Evolutionary conservation across 2,797 vertebrate genomes (phyloP).

Genomic region (Kryptolebias ocellatus): DNA sequence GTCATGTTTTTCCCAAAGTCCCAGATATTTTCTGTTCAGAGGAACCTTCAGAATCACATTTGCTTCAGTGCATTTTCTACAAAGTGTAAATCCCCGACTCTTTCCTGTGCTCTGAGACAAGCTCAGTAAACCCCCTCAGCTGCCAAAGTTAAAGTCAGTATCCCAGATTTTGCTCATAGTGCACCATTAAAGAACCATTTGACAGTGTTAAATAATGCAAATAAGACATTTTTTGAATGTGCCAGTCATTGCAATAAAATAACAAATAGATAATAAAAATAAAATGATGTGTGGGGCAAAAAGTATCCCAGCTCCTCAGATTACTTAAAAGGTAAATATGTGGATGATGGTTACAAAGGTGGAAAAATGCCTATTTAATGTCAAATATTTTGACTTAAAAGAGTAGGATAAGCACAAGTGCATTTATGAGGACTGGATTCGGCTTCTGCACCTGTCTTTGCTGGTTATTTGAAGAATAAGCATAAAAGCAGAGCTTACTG

Average conservation of each 20-base stretch:
- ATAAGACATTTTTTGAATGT: conserved; percentile 12
- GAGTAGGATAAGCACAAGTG: not conserved
- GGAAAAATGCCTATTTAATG: not conserved
- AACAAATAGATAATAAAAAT: conserved; percentile 7
- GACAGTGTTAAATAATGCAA: conserved; percentile 12
- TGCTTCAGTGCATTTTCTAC: conserved; percentile 26
- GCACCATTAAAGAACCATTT: conserved; percentile 10
- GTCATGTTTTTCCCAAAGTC: too few relatives aligned
- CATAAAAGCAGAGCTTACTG: not conserved
- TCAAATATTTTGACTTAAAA: too few relatives aligned
- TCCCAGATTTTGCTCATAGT: conserved; percentile 3
- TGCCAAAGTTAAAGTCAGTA: conserved; percentile 15
- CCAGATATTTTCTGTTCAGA: not conserved
- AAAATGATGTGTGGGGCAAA: conserved; percentile 4
- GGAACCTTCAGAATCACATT: conserved; percentile 12
- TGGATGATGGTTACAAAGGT: not conserved
- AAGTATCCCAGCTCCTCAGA: not conserved
- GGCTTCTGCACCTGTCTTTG: not conserved
- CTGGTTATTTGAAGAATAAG: not conserved
- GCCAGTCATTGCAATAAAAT: not conserved
- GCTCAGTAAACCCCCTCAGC: conserved; percentile 18
- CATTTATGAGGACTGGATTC: not conserved
- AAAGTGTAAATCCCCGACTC: conserved; percentile 6
- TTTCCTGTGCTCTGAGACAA: not conserved
- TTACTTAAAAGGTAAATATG: conserved; percentile 6